Base-by-base conservation (phyloP, 30 jellyfish, hydroid and myxozoan genomes). In the Chrysaora quinquecirrha region DNA sequence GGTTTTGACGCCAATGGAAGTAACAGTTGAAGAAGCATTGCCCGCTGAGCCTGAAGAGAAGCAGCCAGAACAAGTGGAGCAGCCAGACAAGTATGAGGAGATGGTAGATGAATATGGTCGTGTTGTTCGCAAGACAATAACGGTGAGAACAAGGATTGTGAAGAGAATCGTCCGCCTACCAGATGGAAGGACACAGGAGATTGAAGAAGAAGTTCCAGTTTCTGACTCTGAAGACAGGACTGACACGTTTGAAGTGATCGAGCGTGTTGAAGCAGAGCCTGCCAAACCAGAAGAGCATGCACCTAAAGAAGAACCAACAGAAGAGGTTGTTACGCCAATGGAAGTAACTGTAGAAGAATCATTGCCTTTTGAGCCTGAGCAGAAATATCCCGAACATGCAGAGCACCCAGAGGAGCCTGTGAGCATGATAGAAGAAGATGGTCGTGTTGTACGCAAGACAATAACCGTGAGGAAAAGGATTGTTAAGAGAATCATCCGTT, bases 91-190 rank as follows among this genome's bases (percentile, higher is more conserved):
- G 58, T 6, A 43, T 9, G 58, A 52, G 29, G 29, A 16, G 25
- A 2, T 19, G 6, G 68, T 52, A 2, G 68, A 52, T 3, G 68
- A 52, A 52, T 9, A 52, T 52, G 68, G 68, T 25, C 68, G 68
- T 10, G 68, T 52, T 52, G 68, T 52, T 9, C 68, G 68, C 25
- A 52, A 52, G 29, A 52, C 68, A 19, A 52, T 52, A 16, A 52
- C 68, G 19, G 68, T 52, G 12, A 52, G 68, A 52, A 52, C 9
- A 25, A 52, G 68, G 68, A 52, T 52, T 52, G 68, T 52, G 68
- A 52, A 25, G 68, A 52, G 68, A 52, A 52, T 52, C 25, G 19
- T 52, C 12, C 68, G 68, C 7, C 3, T 52, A 25, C 68, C 68
- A 3, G 68, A 52, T 52, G 68, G 68, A 52, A 52, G 21, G 14